A percentile compares a stretch with the other conserved stretches of the same genome.
phyloP scores from a whole-genome alignment of 2,888 invertebrate species.

The Malacosoma neustria region DNA sequence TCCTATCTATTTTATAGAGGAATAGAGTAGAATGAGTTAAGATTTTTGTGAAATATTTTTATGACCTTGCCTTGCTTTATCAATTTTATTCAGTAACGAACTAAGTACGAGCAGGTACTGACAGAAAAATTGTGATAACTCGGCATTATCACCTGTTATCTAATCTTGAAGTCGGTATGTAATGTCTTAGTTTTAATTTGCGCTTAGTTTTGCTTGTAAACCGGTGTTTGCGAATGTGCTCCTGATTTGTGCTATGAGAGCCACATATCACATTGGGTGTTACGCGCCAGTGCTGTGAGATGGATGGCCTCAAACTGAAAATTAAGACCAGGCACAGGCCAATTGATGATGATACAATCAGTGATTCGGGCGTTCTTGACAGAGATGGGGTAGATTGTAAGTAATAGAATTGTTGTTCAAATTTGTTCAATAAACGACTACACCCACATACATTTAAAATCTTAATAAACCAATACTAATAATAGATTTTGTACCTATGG shows the following conservation, averaged over 20 bases:
- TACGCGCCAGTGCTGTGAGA: slow-evolving; percentile 26
- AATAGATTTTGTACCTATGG: too few relatives aligned
- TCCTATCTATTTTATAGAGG: too few relatives aligned
- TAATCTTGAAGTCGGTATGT: slow-evolving; percentile 48
- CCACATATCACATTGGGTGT: slow-evolving; percentile 16
- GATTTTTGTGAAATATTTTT: slow-evolving; percentile 7
- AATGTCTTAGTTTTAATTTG: slow-evolving; percentile 61
- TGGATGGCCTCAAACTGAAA: slow-evolving; percentile 42
- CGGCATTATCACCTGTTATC: slow-evolving; percentile 53
- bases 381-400: slow-evolving; percentile 36
- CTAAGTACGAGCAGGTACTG: slow-evolving; percentile 25
- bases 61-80: slow-evolving; percentile 20
- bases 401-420: slow-evolving; percentile 24
- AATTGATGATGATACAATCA: slow-evolving; percentile 58
- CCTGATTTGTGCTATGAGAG: slow-evolving; percentile 20
- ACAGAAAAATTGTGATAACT: slow-evolving; percentile 49
- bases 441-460: not conserved
- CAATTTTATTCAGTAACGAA: slow-evolving; percentile 22
- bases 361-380: slow-evolving; percentile 53
- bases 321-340: slow-evolving; percentile 43
- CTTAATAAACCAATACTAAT: too few relatives aligned
- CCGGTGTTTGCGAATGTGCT: slow-evolving; percentile 22
- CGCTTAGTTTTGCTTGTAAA: slow-evolving; percentile 38
- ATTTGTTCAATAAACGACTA: not conserved
- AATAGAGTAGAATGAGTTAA: too few relatives aligned